Percentiles rank a stretch among this genome's conserved stretches.
These are phyloP conservation scores for Sitta carolinensis DNA, from an alignment of 2,797 vertebrate species.

Conservation along the genomic window DNA sequence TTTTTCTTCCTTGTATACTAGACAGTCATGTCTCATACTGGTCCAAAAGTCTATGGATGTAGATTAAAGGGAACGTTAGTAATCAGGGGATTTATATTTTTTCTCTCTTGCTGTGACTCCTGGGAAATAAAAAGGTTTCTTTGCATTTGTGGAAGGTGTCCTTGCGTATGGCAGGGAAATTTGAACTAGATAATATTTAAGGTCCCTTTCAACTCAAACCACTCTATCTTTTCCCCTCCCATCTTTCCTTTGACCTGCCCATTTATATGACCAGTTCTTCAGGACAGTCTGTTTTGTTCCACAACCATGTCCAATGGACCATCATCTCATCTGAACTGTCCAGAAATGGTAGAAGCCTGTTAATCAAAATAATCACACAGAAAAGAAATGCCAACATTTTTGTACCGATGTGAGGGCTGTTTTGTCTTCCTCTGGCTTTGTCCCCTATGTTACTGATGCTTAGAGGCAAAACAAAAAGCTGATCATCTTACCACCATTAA, in stretches of 20 bases:
- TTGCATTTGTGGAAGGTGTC: neutral
- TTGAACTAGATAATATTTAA: neutral
- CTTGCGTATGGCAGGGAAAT: too few species aligned
- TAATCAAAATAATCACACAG: neutral
- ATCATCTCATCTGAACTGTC: neutral
- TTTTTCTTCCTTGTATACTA: neutral
- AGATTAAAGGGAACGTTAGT: neutral
- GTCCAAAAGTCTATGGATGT: neutral
- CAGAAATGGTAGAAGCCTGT: neutral
- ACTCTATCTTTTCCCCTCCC: neutral
- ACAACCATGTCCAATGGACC: neutral
- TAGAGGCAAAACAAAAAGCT: constrained; percentile 21
- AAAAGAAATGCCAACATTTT: constrained; percentile 47
- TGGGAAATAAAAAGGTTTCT: neutral
- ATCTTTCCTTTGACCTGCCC: neutral
- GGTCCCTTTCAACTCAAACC: neutral
- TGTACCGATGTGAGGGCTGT: neutral
- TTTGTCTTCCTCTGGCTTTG: constrained; percentile 55
- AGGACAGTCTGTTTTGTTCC: neutral
- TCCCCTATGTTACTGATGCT: neutral
- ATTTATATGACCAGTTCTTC: neutral
- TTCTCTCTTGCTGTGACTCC: neutral
- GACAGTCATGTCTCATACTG: neutral
- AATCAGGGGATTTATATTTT: neutral
- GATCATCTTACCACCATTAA: neutral